Evolutionary conservation across 2,113 vertebrate genomes (phyloP), one percentile per base, ranked within the genome.

Genomic region (Saimiri boliviensis): DNA sequence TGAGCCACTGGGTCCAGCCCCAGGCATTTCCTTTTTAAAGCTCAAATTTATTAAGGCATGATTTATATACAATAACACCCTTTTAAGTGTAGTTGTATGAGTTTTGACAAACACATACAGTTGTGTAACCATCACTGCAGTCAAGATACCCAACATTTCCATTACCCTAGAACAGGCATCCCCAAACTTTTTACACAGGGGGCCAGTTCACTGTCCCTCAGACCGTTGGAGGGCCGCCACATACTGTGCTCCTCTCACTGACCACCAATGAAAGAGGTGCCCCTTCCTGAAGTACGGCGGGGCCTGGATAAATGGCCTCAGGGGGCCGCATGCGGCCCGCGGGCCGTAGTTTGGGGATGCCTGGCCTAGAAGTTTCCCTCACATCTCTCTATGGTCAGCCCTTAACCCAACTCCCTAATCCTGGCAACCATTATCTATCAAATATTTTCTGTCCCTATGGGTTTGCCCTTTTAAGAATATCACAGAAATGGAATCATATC

Each of bases 391-490:
- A 49, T 6, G 58, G 37, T 86, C 68, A 86, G 8, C 13, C 54
- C 9, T 10, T 32, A 68, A 30, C 32, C 23, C 37, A 54, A 37
- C 27, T 85, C 42, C 66, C 40, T 49, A 81, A 76, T 37, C 32
- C 45, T 60, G 40, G 52, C 35, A 86, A 35, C 37, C 21, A 73
- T 87, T 77, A 83, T 12, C 56, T 77, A 1, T 40, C 27, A 27
- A 63, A 63, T 63, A 63, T 63, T 91, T 91, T 83, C n/a, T 47
- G 6, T 88, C 6, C 76, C 19, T 68, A 42, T 30, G 56, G 56
- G 70, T 93, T 92, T 93, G 8, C 14, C 71, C 90, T 96, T 68
- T 81, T 3, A 87, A 94, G n/a, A 95, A 23, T 92, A 89, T 37
- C 32, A 58, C 35, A 89, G 35, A 96, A 90, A 87, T 52, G 9